These are phyloP conservation scores for Sebastes kiyomatsui DNA, from an alignment of 2,797 vertebrate genomes.

Conservation along the genomic window DNA sequence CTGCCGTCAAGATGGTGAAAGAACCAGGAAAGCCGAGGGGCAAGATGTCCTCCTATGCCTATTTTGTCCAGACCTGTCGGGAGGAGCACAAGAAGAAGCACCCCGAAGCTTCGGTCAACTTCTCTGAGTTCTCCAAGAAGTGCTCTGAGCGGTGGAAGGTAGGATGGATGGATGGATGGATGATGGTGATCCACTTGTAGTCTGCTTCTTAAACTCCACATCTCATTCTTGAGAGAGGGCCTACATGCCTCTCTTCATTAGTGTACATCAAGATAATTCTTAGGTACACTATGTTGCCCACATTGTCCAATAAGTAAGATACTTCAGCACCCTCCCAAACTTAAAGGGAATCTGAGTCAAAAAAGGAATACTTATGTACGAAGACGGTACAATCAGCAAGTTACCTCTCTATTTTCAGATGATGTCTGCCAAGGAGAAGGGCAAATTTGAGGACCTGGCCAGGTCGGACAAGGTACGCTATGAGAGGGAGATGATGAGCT, in stretches of 20 bases:
- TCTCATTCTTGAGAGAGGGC: not conserved
- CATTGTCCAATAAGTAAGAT: not conserved
- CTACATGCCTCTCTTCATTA: not conserved
- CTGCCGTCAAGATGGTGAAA: conserved; percentile 89
- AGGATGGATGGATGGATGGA: conserved; percentile 14
- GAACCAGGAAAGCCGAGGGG: conserved; percentile 95
- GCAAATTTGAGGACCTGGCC: conserved; percentile 97
- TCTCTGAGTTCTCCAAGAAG: conserved; percentile 99
- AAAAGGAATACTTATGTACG: not conserved
- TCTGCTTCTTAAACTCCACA: not conserved
- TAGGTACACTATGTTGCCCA: not conserved
- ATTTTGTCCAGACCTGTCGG: conserved; percentile 98
- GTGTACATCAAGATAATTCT: not conserved
- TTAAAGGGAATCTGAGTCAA: not conserved
- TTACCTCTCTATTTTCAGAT: conserved; percentile 79
- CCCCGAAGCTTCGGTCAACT: conserved; percentile 96
- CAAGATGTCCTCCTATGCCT: conserved; percentile 99
- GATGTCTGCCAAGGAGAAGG: conserved; percentile 96
- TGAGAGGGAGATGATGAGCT: conserved; percentile 97
- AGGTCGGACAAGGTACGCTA: conserved; percentile 96
- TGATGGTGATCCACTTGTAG: not conserved
- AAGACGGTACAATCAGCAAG: not conserved
- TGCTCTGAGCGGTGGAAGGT: conserved; percentile 99
- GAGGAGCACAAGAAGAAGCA: conserved; percentile 99
- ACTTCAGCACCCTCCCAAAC: not conserved